Percentiles rank a stretch among this genome's conserved stretches.
Conservation (phyloP, 2,888 invertebrate species). For the Drosophila mulleri region DNA sequence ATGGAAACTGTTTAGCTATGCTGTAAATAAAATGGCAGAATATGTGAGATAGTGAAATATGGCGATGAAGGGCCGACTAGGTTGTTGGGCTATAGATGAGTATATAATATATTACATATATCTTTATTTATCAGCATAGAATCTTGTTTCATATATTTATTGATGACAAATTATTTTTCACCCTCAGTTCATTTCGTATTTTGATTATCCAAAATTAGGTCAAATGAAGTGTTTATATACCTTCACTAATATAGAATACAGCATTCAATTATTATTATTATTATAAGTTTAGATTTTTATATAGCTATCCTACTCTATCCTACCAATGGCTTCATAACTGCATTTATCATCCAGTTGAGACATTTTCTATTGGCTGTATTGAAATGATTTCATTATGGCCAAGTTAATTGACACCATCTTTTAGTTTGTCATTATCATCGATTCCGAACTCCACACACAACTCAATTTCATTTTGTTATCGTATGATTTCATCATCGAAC, state of each 20-base stretch:
- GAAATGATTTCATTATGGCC: neutral
- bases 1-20: constrained; percentile 29
- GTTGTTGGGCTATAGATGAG: neutral
- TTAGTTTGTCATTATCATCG: constrained; percentile 3
- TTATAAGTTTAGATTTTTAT: too few species aligned
- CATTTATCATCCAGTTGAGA: neutral
- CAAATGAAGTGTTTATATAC: too few species aligned
- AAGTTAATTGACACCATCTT: constrained; percentile 7
- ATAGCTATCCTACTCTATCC: neutral
- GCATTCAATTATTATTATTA: too few species aligned
- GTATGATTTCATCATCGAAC: neutral
- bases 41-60: neutral
- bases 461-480: constrained; percentile 4
- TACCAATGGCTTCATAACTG: neutral
- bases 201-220: neutral
- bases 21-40: constrained; percentile 4
- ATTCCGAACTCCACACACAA: neutral
- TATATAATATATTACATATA: neutral
- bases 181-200: too few species aligned
- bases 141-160: too few species aligned
- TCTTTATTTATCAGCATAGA: neutral
- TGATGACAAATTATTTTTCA: neutral
- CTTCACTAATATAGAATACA: too few species aligned
- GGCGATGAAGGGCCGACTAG: constrained; percentile 6
- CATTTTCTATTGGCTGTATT: constrained; percentile 4